These are phyloP conservation scores for Empidonax traillii DNA, from an alignment of 2,113 vertebrate genomes.

Conservation along the genomic window DNA sequence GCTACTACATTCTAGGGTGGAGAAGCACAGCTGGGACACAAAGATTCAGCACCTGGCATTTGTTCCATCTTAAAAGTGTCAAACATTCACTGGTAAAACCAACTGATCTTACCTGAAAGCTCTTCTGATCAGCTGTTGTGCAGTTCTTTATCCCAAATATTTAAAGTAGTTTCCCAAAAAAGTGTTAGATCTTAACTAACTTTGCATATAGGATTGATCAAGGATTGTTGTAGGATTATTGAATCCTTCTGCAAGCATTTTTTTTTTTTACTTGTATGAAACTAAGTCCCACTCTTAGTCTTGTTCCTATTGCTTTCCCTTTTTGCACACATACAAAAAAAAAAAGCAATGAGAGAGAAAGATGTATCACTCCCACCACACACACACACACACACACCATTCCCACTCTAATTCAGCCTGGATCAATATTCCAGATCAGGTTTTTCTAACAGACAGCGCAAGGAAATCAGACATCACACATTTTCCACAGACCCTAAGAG, in stretches of 20 bases:
- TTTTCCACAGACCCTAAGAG: background rate
- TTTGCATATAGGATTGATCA: background rate
- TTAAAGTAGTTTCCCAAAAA: background rate
- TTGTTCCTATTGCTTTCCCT: background rate
- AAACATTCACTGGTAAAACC: background rate
- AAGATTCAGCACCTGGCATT: background rate
- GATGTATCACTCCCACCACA: background rate
- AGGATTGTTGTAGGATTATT: background rate
- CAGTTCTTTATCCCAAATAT: background rate
- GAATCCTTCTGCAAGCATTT: background rate
- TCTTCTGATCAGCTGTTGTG: background rate
- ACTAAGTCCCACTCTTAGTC: background rate
- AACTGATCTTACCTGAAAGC: background rate
- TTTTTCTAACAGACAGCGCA: background rate
- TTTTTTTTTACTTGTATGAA: background rate
- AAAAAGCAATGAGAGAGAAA: background rate
- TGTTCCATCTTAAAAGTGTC: background rate
- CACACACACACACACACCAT: background rate
- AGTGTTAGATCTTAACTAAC: background rate
- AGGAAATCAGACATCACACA: background rate
- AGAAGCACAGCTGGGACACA: background rate
- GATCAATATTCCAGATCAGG: background rate
- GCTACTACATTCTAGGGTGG: background rate
- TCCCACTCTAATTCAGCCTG: background rate
- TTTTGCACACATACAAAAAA: background rate